Evolutionary conservation across 1,140 invertebrate species (phyloP), one percentile per base, ranked within the genome.

Genomic region (Drosophila virilis): DNA sequence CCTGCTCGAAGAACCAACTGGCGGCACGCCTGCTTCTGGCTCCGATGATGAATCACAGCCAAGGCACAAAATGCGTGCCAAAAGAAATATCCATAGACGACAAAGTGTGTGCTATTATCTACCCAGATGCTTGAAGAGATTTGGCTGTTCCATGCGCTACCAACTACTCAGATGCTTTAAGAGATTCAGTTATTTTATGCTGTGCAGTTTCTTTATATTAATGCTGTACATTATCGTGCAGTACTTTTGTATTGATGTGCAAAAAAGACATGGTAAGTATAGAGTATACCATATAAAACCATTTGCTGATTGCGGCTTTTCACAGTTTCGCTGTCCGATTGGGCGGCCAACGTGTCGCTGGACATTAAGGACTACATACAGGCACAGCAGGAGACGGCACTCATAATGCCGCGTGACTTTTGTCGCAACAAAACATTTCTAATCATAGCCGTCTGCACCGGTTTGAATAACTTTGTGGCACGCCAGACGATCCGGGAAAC

Each of bases 371-470:
- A 94, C 69, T 97, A 97, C 78, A 94, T 97, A 7, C 93, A 94
- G 70, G 95, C 95, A 1, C 94, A 95, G 59, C 96, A 95, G 80
- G 93, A 94, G 8, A 96, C 96, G 8, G 93, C 94, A 22, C 92
- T 96, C 50, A 93, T 96, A 77, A 93, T 94, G 78, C 95, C 95
- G 7, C 93, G 90, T 45, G 88, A 93, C 54, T 92, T 95, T 45
- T 97, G 95, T 92, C 80, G 77, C 8, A 92, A 80, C 90, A 93
- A 84, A 51, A 86, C 81, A 7, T 95, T 96, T 82, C 91, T 97
- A 15, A 92, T 97, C 6, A 95, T 97, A 59, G 93, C 97, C 13
- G 94, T 97, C 1, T 96, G 95, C 83, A 97, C 96, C 0, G 94
- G 95, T 8, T 94, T 96, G 0, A 80, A 86, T 1, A 95, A 97